These are phyloP conservation scores for Anguilla megastoma DNA, from an alignment of 2,797 vertebrate genomes.

Conservation along the genomic window DNA sequence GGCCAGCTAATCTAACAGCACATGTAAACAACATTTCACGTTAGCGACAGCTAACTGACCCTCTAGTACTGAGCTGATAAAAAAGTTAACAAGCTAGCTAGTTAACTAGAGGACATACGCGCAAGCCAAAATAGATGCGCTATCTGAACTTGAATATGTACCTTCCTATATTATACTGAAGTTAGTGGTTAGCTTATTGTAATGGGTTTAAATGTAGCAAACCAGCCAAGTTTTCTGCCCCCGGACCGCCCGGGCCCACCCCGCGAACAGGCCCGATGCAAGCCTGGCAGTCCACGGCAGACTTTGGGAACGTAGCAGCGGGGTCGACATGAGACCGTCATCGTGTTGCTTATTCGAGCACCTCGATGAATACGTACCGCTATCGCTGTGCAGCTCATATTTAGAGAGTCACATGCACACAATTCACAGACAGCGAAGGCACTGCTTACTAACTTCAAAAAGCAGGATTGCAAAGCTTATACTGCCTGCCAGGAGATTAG, in stretches of 20 bases:
- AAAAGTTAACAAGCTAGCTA: neutral
- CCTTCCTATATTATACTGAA: neutral
- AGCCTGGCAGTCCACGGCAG: slow-evolving; percentile 2
- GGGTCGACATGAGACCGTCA: neutral
- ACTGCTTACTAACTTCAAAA: neutral
- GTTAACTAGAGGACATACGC: neutral
- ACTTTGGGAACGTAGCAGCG: neutral
- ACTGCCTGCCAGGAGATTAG: neutral
- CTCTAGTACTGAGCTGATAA: neutral
- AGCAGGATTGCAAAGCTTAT: neutral
- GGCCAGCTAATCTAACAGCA: neutral
- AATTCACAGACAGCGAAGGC: neutral
- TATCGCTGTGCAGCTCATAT: neutral
- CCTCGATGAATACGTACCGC: neutral
- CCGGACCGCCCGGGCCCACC: slow-evolving; percentile 15
- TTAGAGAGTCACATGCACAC: neutral
- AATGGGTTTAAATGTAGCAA: slow-evolving; percentile 28
- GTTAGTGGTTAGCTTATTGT: neutral
- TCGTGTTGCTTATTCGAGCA: neutral
- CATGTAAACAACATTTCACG: neutral
- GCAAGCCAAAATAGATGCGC: neutral
- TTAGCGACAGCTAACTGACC: neutral
- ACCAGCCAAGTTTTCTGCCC: neutral
- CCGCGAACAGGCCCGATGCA: slow-evolving; percentile 20
- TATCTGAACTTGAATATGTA: no score